These are phyloP conservation scores for Nemopilema nomurai DNA, from an alignment of 30 jellyfish, hydroid and myxozoan genomes.

Conservation along the genomic window DNA sequence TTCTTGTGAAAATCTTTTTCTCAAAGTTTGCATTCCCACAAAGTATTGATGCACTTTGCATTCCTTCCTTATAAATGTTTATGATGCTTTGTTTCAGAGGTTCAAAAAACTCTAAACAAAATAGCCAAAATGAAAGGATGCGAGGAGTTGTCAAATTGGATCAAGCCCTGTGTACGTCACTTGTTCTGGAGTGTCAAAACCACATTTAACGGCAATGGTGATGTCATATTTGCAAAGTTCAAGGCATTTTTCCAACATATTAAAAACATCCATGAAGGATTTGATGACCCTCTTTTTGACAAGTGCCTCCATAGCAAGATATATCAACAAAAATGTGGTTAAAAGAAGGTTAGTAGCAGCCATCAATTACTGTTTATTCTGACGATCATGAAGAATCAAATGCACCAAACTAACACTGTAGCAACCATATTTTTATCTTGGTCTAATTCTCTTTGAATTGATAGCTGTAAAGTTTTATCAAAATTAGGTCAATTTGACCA, in stretches of 20 bases:
- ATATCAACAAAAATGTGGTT: neutral
- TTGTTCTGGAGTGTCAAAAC: slow-evolving; percentile 44
- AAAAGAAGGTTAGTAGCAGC: neutral
- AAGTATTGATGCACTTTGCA: neutral
- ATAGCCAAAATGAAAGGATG: slow-evolving; percentile 7
- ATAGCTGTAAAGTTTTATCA: neutral
- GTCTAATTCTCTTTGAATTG: neutral
- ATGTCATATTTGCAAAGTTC: slow-evolving; percentile 36
- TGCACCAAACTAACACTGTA: neutral
- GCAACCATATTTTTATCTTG: neutral
- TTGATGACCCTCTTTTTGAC: slow-evolving; percentile 8
- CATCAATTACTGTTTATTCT: neutral
- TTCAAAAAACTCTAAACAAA: slow-evolving; percentile 1
- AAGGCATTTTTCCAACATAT: slow-evolving; percentile 10
- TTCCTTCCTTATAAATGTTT: neutral
- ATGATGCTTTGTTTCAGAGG: neutral
- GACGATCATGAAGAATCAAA: neutral
- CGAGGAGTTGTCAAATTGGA: slow-evolving; percentile 19
- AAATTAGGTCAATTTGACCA: no score
- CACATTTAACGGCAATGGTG: slow-evolving; percentile 44
- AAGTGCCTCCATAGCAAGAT: slow-evolving; percentile 37
- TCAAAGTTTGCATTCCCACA: neutral
- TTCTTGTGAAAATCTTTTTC: neutral
- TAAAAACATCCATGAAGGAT: slow-evolving; percentile 1
- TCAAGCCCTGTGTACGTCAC: slow-evolving; percentile 33